These are phyloP conservation scores for Lateolabrax maculatus DNA, from an alignment of 2,797 vertebrate species.

Conservation along the genomic window DNA sequence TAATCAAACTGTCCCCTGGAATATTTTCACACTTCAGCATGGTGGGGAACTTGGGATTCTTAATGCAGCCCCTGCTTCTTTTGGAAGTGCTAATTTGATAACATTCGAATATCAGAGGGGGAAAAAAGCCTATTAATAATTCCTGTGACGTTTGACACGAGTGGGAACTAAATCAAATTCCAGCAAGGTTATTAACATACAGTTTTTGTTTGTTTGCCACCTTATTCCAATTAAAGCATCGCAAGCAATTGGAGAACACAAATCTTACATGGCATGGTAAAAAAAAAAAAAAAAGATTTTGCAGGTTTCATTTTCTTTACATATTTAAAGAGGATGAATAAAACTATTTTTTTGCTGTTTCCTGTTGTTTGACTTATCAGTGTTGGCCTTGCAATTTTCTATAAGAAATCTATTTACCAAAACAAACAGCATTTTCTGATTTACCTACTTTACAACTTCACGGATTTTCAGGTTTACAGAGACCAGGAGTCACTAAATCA, in stretches of 20 bases:
- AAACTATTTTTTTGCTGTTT: not conserved
- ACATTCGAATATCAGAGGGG: constrained; percentile 64
- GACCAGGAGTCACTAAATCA: not conserved
- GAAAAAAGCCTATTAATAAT: constrained; percentile 71
- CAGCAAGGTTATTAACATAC: not conserved
- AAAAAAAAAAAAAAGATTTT: not conserved
- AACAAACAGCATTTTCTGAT: not conserved
- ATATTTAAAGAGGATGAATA: not conserved
- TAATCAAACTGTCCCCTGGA: constrained; percentile 81
- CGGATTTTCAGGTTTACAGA: not conserved
- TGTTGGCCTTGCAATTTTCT: not conserved
- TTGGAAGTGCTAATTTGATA: constrained; percentile 85
- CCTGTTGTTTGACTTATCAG: not conserved
- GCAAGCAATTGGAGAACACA: not conserved
- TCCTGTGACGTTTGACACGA: constrained; percentile 62
- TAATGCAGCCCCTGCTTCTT: constrained; percentile 76
- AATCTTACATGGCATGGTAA: fast-evolving
- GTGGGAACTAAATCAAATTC: constrained; percentile 13
- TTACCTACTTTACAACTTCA: not conserved
- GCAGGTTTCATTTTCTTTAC: not conserved
- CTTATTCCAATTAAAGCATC: constrained; percentile 10
- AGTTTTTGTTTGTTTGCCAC: constrained; percentile 10
- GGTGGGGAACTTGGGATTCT: constrained; percentile 73
- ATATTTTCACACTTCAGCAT: constrained; percentile 84
- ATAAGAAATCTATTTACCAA: not conserved